Evolutionary conservation across 2,113 vertebrate genomes (phyloP), one percentile per base, ranked within the genome.

Genomic region (Apeltes quadracus): DNA sequence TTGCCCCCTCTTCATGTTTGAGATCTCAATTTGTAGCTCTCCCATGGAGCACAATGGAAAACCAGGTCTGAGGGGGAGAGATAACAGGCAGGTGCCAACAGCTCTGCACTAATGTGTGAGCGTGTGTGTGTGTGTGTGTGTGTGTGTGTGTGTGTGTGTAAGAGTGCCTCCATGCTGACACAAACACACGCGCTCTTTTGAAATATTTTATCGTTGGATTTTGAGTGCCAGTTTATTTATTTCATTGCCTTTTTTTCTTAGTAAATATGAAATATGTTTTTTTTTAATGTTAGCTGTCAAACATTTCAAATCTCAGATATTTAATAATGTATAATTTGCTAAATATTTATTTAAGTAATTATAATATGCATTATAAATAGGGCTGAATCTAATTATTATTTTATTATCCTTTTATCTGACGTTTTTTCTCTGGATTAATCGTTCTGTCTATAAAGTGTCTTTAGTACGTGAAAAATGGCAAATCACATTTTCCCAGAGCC

Each of bases 11-110:
- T 90, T 90, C 79, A 86, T 90, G 87, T 90, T 88, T 90, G 91
- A 90, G 90, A 90, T 91, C 91, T 92, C 91, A 90, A 92, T 92
- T 92, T 90, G 88, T 87, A 82, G 90, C 90, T 90, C 87, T 78
- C 87, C 90, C 85, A 86, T 81, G 81, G 87, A 90, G 89, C 89
- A 90, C 91, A 90, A 92, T 88, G 79, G 78, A 90, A 32, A 61
- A 84, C 34, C 87, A 84, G 79, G 84, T 90, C 89, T 91, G 88
- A 92, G 86, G 76, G 76, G 84, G 75, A 74, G 83, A 88, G 88
- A 90, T 90, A 92, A 91, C 90, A 82, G 88, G 83, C 87, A 91
- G 90, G 87, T 92, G 88, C 87, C 89, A 90, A 76, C 70, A 87
- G 86, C 83, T 82, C 74, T 29, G 27, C 58, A 53, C 70, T 50